A percentile compares a stretch with the other conserved stretches of the same genome.
phyloP scores from a whole-genome alignment of 1,140 invertebrate genomes.

The Eubasilissa regina region DNA sequence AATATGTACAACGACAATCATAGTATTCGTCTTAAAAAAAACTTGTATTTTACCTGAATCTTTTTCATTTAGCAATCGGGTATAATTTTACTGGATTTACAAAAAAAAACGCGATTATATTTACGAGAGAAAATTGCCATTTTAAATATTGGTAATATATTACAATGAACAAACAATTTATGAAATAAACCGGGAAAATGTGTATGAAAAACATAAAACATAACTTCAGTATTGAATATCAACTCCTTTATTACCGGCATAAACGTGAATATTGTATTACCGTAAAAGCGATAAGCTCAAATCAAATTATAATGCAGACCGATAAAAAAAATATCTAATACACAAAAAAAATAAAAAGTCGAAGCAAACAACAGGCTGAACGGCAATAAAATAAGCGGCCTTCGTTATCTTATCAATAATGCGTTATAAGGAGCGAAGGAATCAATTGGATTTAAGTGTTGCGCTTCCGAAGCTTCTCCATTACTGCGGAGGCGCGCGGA shows the following conservation, averaged over 20 bases:
- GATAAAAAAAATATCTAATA: slow-evolving; percentile 21
- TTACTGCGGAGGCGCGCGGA: slow-evolving; percentile 3
- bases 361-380: not conserved
- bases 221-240: not conserved
- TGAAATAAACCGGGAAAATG: not conserved
- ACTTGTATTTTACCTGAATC: too few species aligned
- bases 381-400: slow-evolving; percentile 31
- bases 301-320: slow-evolving; percentile 11
- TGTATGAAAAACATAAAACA: slow-evolving; percentile 21
- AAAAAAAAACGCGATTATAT: too few species aligned
- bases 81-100: too few species aligned
- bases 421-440: slow-evolving; percentile 29
- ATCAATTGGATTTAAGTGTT: slow-evolving; percentile 44
- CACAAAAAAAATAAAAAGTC: slow-evolving; percentile 5
- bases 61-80: too few species aligned
- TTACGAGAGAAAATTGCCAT: too few species aligned
- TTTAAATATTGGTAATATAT: too few species aligned
- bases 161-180: too few species aligned
- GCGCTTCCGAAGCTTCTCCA: slow-evolving; percentile 31
- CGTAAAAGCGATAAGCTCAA: slow-evolving; percentile 31
- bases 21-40: too few species aligned
- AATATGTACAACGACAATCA: too few species aligned
- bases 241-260: slow-evolving; percentile 4
- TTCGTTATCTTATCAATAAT: slow-evolving; percentile 36
- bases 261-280: slow-evolving; percentile 32